Base-by-base conservation (phyloP, 2,888 invertebrate genomes). In the Isoperla grammatica region DNA sequence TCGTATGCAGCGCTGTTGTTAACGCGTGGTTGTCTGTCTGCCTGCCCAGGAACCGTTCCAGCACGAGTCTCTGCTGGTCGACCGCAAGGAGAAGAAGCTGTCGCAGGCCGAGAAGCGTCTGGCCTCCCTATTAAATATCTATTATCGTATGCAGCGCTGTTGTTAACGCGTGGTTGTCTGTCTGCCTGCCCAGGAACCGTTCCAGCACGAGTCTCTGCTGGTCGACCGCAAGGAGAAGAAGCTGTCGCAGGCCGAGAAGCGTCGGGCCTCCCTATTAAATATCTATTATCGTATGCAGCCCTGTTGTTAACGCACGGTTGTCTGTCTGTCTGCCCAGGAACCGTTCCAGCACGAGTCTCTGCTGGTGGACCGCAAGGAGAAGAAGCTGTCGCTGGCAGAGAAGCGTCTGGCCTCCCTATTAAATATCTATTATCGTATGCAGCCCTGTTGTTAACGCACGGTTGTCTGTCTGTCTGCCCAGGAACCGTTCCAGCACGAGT, bases 281-380 rank as follows among this genome's bases (percentile, higher is more conserved):
- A n/a, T n/a, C n/a, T n/a, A n/a, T n/a, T n/a, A n/a, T n/a, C n/a
- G n/a, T n/a, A n/a, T n/a, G n/a, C n/a, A n/a, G n/a, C n/a, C 2
- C n/a, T 39, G 37, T 57, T 57, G 65, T 63, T 29, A n/a, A n/a
- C n/a, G n/a, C n/a, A n/a, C n/a, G n/a, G n/a, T n/a, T n/a, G n/a
- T n/a, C n/a, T n/a, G n/a, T n/a, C n/a, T n/a, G n/a, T n/a, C n/a
- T n/a, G n/a, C n/a, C 29, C 64, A 75, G 74, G 88, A 90, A 69
- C 97, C 97, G 0, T 97, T 97, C 77, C 90, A 93, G 68, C 97
- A 98, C 71, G 97, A 98, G 74, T 95, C 95, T 11, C 77, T 97
- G 57, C 78, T 98, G 37, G 89, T 96, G 2, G 97, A 97, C 74
- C 82, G 95, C 45, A 95, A 96, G 71, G 96, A 96, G 70, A 90